A percentile compares a stretch with the other conserved stretches of the same genome.
These are phyloP conservation scores for Cataglyphis livida DNA, from an alignment of 2,888 invertebrate genomes.

Conservation along the genomic window DNA sequence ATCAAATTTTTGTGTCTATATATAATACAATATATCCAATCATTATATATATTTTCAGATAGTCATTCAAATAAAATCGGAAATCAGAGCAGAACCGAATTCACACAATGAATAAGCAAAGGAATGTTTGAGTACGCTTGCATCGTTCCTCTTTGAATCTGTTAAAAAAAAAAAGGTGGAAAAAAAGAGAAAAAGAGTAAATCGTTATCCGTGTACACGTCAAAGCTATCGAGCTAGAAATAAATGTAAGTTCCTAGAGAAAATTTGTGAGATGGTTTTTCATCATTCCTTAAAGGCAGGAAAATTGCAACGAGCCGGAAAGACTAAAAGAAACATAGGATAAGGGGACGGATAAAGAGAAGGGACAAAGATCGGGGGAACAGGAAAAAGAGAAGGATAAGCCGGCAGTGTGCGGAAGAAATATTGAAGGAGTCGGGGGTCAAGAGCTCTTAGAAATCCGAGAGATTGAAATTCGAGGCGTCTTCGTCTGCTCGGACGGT, in stretches of 20 bases:
- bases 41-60: not conserved
- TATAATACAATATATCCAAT: not conserved
- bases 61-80: not conserved
- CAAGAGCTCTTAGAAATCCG: constrained; percentile 69
- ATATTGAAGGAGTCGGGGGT: constrained; percentile 58
- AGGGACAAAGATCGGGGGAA: not conserved
- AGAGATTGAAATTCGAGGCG: constrained; percentile 70
- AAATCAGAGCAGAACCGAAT: constrained; percentile 61
- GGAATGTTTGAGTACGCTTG: constrained; percentile 52
- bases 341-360: not conserved
- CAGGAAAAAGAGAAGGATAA: constrained; percentile 8
- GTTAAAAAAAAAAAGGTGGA: not conserved
- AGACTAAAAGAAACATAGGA: constrained; percentile 44
- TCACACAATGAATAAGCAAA: constrained; percentile 54
- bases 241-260: constrained; percentile 57
- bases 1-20: not conserved
- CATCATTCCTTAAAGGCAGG: constrained; percentile 50
- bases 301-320: constrained; percentile 51
- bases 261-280: constrained; percentile 58
- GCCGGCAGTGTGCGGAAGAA: constrained; percentile 55
- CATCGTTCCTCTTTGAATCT: not conserved
- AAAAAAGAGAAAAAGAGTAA: constrained; percentile 35
- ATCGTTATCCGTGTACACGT: constrained; percentile 46
- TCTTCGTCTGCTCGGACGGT: constrained; percentile 55
- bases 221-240: constrained; percentile 45